These are phyloP conservation scores for Xylocopa sonorina DNA, from an alignment of 1,140 invertebrate genomes.

Conservation along the genomic window DNA sequence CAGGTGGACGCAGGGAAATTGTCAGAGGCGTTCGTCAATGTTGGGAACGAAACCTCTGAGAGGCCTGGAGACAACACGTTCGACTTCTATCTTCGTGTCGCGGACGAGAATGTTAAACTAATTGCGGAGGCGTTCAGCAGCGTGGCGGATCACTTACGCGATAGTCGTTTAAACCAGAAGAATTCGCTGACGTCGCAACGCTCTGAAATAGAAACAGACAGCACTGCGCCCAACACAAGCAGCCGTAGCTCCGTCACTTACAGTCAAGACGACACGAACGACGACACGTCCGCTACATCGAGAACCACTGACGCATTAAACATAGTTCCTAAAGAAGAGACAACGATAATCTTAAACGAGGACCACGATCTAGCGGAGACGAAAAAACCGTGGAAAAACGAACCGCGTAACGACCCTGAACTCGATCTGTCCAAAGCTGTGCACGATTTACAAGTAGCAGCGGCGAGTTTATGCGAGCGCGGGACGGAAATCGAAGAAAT, in stretches of 20 bases:
- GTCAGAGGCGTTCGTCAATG: background rate
- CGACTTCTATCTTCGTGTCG: slow-evolving; percentile 65
- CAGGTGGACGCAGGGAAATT: slow-evolving; percentile 13
- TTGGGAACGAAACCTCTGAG: slow-evolving; percentile 6
- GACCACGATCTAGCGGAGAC: background rate
- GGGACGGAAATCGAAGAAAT: slow-evolving; percentile 49
- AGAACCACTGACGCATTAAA: background rate
- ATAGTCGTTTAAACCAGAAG: slow-evolving; percentile 35
- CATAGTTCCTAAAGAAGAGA: slow-evolving; percentile 32
- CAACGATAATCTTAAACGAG: slow-evolving; percentile 6
- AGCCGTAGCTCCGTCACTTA: slow-evolving; percentile 43
- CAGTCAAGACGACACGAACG: slow-evolving; percentile 47
- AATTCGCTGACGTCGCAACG: slow-evolving; percentile 40
- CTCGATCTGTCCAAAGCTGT: slow-evolving; percentile 59
- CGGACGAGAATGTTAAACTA: slow-evolving; percentile 62
- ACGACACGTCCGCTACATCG: slow-evolving; percentile 4
- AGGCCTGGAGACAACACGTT: slow-evolving; percentile 35
- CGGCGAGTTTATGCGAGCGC: slow-evolving; percentile 57
- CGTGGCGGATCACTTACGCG: slow-evolving; percentile 52
- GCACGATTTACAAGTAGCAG: slow-evolving; percentile 58
- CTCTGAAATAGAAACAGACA: slow-evolving; percentile 53
- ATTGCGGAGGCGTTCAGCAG: slow-evolving; percentile 62
- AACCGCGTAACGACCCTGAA: slow-evolving; percentile 34
- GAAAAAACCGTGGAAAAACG: background rate
- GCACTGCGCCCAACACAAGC: slow-evolving; percentile 29